Evolutionary conservation across 2,113 vertebrate species (phyloP).

Genomic region (Coryphaenoides rupestris): DNA sequence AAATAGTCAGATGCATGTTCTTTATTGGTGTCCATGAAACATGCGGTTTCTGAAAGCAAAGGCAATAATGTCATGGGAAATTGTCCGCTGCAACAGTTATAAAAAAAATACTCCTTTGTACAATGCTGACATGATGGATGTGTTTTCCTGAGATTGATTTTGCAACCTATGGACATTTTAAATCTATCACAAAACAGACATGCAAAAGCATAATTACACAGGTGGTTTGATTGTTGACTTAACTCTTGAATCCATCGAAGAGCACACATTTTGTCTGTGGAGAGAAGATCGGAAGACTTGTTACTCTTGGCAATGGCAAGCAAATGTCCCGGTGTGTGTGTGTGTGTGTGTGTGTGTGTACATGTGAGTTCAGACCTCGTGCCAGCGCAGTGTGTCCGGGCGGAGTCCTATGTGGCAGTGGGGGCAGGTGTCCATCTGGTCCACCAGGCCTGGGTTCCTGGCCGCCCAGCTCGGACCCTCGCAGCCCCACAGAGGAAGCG

Average conservation of each 20-base stretch:
- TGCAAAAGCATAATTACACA: background rate
- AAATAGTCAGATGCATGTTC: too few species aligned
- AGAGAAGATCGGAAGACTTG: slow-evolving; percentile 30
- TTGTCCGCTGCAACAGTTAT: too few species aligned
- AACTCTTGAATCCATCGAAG: slow-evolving; percentile 61
- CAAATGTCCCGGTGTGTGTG: background rate
- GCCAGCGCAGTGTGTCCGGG: slow-evolving; percentile 72
- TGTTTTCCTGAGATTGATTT: background rate
- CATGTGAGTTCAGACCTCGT: slow-evolving; percentile 62
- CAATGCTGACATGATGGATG: background rate
- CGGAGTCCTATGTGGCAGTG: slow-evolving; percentile 71
- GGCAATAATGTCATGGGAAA: too few species aligned
- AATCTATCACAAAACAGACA: background rate
- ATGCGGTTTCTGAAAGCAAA: too few species aligned
- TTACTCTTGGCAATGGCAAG: background rate
- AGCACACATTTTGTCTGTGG: slow-evolving; percentile 71
- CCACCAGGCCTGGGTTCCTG: slow-evolving; percentile 39
- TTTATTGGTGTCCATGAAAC: too few species aligned
- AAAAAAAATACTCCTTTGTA: background rate
- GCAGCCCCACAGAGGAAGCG: slow-evolving; percentile 71
- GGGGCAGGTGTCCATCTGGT: slow-evolving; percentile 66
- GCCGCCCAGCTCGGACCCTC: slow-evolving; percentile 60
- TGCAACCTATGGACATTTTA: background rate
- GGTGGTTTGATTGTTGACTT: slow-evolving; percentile 41
- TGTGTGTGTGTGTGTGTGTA: slow-evolving; percentile 5